Conservation (phyloP, 2,888 invertebrate species). For the Lottia scabra region DNA sequence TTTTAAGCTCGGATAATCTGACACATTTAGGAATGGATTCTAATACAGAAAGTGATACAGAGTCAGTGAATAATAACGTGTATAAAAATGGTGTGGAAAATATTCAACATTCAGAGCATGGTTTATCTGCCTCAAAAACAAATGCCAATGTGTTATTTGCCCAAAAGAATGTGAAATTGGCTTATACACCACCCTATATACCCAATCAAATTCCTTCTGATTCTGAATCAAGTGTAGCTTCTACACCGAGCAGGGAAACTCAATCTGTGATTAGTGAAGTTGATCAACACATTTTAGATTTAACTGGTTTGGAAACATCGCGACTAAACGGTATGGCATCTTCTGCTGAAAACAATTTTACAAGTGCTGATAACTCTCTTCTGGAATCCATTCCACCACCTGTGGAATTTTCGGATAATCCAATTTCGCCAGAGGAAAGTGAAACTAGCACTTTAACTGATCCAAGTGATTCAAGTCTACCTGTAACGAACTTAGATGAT, state of each 20-base stretch:
- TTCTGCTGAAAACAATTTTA: background rate
- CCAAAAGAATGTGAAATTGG: conserved; percentile 35
- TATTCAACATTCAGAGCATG: background rate
- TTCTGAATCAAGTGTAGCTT: conserved; percentile 30
- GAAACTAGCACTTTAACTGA: background rate
- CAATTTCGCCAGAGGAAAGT: background rate
- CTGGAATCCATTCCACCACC: conserved; percentile 45
- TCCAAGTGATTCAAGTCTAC: conserved; percentile 13
- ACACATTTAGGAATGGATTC: conserved; percentile 22
- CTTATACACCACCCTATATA: conserved; percentile 28
- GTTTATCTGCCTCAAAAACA: background rate
- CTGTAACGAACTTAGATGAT: conserved; percentile 54
- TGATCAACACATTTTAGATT: background rate
- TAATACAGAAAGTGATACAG: background rate
- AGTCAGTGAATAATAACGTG: background rate
- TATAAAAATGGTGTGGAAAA: background rate
- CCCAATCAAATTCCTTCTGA: conserved; percentile 22
- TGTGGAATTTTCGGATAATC: conserved; percentile 47
- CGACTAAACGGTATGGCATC: background rate
- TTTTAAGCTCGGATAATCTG: conserved; percentile 46
- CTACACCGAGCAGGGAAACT: conserved; percentile 6
- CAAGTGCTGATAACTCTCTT: background rate
- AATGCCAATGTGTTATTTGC: conserved; percentile 39
- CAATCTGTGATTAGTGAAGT: conserved; percentile 5
- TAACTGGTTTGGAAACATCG: background rate